phyloP scores from a whole-genome alignment of 2,888 invertebrate species.

The Pterostichus niger region DNA sequence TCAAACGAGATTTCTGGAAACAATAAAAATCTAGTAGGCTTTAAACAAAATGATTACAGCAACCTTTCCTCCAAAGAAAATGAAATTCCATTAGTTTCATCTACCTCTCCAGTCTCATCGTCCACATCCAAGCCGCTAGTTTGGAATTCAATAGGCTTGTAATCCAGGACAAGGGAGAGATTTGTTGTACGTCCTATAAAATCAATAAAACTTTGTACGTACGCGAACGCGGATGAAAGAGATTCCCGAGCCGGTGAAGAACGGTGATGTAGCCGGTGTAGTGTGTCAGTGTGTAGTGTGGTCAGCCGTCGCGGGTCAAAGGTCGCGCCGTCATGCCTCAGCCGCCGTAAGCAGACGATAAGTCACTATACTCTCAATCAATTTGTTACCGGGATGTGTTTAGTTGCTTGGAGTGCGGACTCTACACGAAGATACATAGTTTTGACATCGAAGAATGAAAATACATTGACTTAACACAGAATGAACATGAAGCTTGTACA shows the following conservation, averaged over 20 bases:
- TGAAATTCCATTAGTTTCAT: no score
- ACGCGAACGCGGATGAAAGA: conserved; percentile 1
- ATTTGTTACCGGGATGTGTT: conserved; percentile 3
- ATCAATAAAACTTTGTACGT: conserved; percentile 23
- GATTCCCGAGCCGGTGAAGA: background rate
- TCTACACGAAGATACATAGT: no score
- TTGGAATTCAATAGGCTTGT: conserved; percentile 25
- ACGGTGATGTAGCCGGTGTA: conserved; percentile 9
- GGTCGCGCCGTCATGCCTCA: conserved; percentile 18
- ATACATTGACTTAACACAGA: no score
- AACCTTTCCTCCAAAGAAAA: no score
- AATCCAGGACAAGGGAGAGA: conserved; percentile 35
- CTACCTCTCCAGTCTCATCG: no score
- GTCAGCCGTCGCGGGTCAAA: conserved; percentile 25
- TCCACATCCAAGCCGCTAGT: conserved; percentile 8
- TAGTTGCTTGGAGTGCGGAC: no score
- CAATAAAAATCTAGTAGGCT: no score
- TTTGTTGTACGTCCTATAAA: conserved; percentile 38
- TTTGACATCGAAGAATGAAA: no score
- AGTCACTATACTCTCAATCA: conserved; percentile 11
- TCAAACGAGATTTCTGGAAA: no score
- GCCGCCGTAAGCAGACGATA: conserved; percentile 9
- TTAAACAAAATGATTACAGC: no score
- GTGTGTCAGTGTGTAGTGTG: conserved; percentile 40
- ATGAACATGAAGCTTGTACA: no score